Base-by-base conservation (phyloP, 2,797 vertebrate species). In the Silurus lanzhouensis region DNA sequence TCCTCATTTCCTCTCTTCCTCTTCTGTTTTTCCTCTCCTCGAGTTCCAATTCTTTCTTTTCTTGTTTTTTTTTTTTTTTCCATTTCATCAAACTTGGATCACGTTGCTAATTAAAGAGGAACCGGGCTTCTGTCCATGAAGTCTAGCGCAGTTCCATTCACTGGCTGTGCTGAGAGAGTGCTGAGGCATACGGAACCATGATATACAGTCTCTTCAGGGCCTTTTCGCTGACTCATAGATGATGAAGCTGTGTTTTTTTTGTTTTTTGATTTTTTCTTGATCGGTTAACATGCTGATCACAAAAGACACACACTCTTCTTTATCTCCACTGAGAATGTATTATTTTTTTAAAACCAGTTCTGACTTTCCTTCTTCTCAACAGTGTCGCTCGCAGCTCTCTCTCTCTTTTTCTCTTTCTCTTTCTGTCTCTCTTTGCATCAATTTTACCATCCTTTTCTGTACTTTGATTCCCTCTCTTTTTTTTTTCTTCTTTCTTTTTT, bases 211-310 rank as follows among this genome's bases (percentile, higher is more conserved):
- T 80, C 60, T 44, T 27, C 22, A 52, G 2, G 77, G 61, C 13
- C 22, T 80, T 80, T 80, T 64, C 7, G 76, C 77, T 64, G 77
- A 80, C 61, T 80, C 38, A 25, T 64, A 64, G 25, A 64, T 80
- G 44, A 48, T 2, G 6, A 17, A 1, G 20, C 60, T 70, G 14
- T 17, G 38, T 27, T 55, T 55, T 75, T 25, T 74, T 75, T 55
- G 1, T 76, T 75, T 55, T 25, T 75, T 55, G 55, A 13, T 22
- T 25, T 10, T 58, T 31, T 10, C 27, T 58, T 77, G 55, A 31
- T 58, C 2, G 6, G 27, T 44, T 61, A 19, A 20, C 31, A n/a
- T 44, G 31, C 58, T 79, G 58, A 63, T 60, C 57, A 60, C 1
- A 8, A 12, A 27, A 77, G 15, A 6, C 60, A 6, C 57, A 64